phyloP scores from a whole-genome alignment of 1,140 invertebrate species.

The Drosophila sulfurigaster region DNA sequence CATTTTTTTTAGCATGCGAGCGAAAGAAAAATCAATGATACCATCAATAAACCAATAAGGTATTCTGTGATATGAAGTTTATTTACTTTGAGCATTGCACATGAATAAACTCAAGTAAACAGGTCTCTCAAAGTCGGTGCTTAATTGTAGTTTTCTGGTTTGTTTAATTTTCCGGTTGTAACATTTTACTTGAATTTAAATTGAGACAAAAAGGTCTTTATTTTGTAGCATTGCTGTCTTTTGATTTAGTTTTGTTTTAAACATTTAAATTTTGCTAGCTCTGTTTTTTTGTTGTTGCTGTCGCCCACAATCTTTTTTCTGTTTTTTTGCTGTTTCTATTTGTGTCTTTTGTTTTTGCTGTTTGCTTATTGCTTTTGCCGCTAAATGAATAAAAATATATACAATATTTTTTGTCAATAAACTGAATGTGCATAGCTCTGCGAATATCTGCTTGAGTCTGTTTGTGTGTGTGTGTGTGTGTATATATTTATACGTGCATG shows the following conservation, averaged over 20 bases:
- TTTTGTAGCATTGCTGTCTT: slow-evolving; percentile 62
- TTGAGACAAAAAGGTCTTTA: slow-evolving; percentile 16
- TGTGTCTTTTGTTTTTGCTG: slow-evolving; percentile 54
- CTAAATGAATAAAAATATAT: slow-evolving; percentile 81
- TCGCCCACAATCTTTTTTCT: slow-evolving; percentile 63
- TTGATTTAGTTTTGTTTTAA: slow-evolving; percentile 64
- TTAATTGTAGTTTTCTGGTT: too few species aligned
- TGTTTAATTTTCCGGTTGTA: slow-evolving; percentile 11
- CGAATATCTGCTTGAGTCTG: slow-evolving; percentile 20
- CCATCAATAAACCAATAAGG: too few species aligned
- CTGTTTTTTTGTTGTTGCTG: slow-evolving; percentile 59
- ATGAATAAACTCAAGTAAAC: slow-evolving; percentile 35
- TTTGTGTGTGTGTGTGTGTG: slow-evolving; percentile 27
- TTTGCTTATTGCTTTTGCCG: slow-evolving; percentile 74
- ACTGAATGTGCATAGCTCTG: slow-evolving; percentile 44
- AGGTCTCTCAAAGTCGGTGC: too few species aligned
- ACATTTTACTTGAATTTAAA: slow-evolving; percentile 36
- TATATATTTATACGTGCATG: slow-evolving; percentile 14
- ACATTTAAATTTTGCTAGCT: slow-evolving; percentile 71
- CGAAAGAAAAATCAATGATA: too few species aligned
- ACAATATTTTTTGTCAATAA: slow-evolving; percentile 77
- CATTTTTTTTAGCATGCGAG: too few species aligned
- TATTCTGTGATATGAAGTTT: slow-evolving; percentile 24
- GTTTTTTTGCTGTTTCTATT: slow-evolving; percentile 55
- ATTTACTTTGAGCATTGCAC: slow-evolving; percentile 21